Base-by-base conservation (phyloP, 2,888 invertebrate genomes). In the Meandrusa payeni region DNA sequence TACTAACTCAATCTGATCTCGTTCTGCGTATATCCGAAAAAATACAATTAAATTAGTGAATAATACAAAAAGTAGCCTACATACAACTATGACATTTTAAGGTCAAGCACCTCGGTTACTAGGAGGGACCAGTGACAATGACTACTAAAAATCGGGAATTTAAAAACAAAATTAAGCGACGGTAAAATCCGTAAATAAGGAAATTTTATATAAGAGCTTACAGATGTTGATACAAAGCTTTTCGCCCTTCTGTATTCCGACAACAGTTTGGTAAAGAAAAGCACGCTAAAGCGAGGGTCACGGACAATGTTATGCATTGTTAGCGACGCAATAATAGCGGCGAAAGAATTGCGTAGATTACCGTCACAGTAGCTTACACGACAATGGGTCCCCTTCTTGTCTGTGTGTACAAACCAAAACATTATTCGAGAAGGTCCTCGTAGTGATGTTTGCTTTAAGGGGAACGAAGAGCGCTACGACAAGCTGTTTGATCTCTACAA, bases 301-400 rank as follows among this genome's bases (percentile, higher is more conserved):
- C 53, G 56, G 54, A 74, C 73, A 76, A 71, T 69, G 61, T 63
- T 57, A 55, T 56, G 59, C 70, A 72, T 75, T 75, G 76, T 76
- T 71, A 68, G 69, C 66, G 63, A 59, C 58, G 62, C 59, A 70
- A 72, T 76, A 76, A 76, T 72, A 64, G 67, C 63, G 48, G 47
- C 51, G 52, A 56, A 61, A 67, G 64, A 66, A 61, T 63, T 63
- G 60, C 63, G 65, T 62, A 65, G 65, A 69, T 74, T 72, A 72
- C 65, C 63, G 58, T 56, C 61, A 64, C 52, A 55, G 59, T 56
- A 60, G 61, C 56, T 57, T 55, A 57, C 55, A 55, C 50, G 57
- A 76, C 75, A 75, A 76, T 67, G 46, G 67, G 33, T 54, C 57
- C n/a, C 61, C 64, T 57, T 59, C 57, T 57, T 52, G 57, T 54